Conservation (phyloP, 2,113 vertebrate species). For the Mastomys coucha region DNA sequence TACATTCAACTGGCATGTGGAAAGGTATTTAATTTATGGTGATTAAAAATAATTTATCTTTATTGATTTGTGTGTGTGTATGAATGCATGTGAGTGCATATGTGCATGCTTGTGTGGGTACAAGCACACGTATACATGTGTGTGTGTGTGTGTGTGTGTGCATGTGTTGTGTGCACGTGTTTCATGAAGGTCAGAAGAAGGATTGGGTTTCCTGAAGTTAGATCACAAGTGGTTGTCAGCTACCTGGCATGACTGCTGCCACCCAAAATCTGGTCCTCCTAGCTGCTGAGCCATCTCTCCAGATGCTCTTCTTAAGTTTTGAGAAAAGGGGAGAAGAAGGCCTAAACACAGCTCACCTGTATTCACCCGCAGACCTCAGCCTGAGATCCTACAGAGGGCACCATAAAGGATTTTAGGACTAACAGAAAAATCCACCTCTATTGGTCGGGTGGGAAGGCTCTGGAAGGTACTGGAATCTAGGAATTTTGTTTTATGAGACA, state of each 20-base stretch:
- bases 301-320: neutral
- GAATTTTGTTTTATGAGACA: neutral
- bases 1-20: neutral
- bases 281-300: neutral
- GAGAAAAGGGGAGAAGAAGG: neutral
- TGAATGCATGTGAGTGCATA: neutral
- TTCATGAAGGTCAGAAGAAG: too few relatives aligned
- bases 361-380: neutral
- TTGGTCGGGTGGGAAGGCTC: neutral
- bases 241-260: too few relatives aligned
- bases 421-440: neutral
- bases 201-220: neutral
- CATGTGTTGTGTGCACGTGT: too few relatives aligned
- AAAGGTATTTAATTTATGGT: neutral
- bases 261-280: neutral
- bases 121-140: too few relatives aligned
- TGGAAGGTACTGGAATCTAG: neutral
- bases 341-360: neutral
- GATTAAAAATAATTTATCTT: neutral
- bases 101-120: neutral
- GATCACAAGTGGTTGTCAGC: neutral
- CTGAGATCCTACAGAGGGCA: accelerated
- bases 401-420: neutral
- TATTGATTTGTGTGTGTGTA: neutral
- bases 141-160: too few relatives aligned